Conservation (phyloP, 2,888 invertebrate species). For the Parasteatoda lunata region DNA sequence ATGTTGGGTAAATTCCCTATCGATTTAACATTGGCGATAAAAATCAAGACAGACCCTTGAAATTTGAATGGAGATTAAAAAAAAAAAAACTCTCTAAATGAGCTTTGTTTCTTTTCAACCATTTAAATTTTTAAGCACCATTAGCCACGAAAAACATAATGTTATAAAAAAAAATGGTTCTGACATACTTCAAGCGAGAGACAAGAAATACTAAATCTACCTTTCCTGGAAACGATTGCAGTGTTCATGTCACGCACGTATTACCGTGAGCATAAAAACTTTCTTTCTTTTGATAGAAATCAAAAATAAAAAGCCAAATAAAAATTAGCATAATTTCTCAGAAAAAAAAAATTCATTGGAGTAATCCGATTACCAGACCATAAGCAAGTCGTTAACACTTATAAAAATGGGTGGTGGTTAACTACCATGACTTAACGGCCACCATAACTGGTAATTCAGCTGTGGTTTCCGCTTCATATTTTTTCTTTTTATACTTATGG, state of each 20-base stretch:
- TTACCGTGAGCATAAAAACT: not conserved
- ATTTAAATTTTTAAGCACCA: not conserved
- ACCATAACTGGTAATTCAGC: constrained; percentile 28
- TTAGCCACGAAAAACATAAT: not conserved
- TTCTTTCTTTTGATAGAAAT: not conserved
- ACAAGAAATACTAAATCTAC: not conserved
- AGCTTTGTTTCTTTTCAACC: no score
- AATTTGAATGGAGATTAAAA: no score
- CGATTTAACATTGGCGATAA: no score
- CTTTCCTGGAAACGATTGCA: not conserved
- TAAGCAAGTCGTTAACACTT: constrained; percentile 39
- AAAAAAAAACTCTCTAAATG: no score
- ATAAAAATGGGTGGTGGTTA: constrained; percentile 11
- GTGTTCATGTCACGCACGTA: not conserved
- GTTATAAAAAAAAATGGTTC: not conserved
- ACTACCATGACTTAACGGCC: constrained; percentile 49
- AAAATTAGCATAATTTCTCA: constrained; percentile 33
- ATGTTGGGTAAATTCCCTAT: not conserved
- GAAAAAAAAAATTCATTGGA: constrained; percentile 6
- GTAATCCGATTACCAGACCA: constrained; percentile 36
- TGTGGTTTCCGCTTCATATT: constrained; percentile 32
- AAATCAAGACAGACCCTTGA: no score
- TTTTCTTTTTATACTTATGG: constrained; percentile 10
- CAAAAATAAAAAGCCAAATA: not conserved
- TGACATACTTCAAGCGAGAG: not conserved